Evolutionary conservation across 1,140 invertebrate genomes (phyloP), one percentile per base, ranked within the genome.

Genomic region (Rhyacophila brunnea): DNA sequence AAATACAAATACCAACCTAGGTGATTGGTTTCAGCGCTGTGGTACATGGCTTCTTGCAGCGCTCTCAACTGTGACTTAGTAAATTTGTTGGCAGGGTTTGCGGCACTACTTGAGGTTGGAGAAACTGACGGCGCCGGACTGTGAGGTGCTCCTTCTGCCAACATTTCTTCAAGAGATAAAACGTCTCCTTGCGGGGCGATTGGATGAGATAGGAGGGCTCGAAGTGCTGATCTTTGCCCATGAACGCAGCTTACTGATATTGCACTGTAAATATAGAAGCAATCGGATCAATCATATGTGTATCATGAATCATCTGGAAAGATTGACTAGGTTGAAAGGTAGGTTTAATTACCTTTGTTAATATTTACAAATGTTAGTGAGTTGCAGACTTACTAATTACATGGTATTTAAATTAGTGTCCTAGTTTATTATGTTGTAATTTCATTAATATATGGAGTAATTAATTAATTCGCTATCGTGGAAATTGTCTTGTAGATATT

Each of bases 21-120:
- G 76, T 93, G 88, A 69, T 92, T 92, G 69, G 90, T 93, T 72
- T 95, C 92, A 1, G 90, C 88, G 64, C 89, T 91, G 68, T 93
- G 92, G 71, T 95, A 95, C 91, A 95, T 93, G 2, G 92, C 91
- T 76, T 95, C 92, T 68, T 95, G 91, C 34, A 95, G 75, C 32
- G 88, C 86, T 69, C 92, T 88, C 20, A 90, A 86, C 75, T 95
- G 92, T 14, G 84, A 80, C 75, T 93, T 94, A 58, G 85, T 92
- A 67, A 93, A 85, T 42, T 65, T 65, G 45, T 57, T 86, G 84
- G 62, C 53, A 11, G 62, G 58, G 20, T 81, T 77, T 44, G 70
- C 57, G 7, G 66, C 52, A 44, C 44, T 62, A n/a, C 52, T 36
- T 9, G 56, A 44, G 28, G 74, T 67, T 2, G 70, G 77, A 54